Evolutionary conservation across 2,113 vertebrate species (phyloP).

Genomic region (Oncorhynchus kisutch): DNA sequence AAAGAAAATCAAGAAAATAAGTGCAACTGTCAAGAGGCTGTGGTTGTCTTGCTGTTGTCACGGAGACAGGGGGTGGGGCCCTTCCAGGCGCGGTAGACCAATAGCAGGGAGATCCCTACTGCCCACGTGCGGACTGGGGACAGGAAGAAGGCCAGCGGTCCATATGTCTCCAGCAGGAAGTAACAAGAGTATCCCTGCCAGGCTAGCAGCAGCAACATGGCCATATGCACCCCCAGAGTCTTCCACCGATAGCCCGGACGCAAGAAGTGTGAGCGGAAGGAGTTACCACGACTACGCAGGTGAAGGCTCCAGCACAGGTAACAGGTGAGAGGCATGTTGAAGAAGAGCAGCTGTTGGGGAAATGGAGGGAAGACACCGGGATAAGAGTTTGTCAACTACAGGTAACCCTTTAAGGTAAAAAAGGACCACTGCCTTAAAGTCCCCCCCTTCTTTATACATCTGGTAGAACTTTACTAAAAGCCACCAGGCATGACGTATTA

Average conservation of each 20-base stretch:
- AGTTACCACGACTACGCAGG: constrained; percentile 82
- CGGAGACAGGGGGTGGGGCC: constrained; percentile 65
- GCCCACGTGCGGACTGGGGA: constrained; percentile 91
- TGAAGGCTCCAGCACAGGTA: constrained; percentile 88
- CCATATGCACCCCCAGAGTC: constrained; percentile 72
- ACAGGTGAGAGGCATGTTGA: constrained; percentile 88
- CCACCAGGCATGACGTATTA: too few species aligned
- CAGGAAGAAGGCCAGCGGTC: constrained; percentile 82
- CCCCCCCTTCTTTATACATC: neutral
- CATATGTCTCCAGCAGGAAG: constrained; percentile 87
- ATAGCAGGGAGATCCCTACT: constrained; percentile 72
- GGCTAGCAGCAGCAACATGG: constrained; percentile 81
- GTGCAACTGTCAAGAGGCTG: constrained; percentile 72
- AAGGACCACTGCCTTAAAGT: neutral
- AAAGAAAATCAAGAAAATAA: neutral
- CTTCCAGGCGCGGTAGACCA: constrained; percentile 84
- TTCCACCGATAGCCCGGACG: constrained; percentile 55
- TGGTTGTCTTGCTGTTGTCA: constrained; percentile 75
- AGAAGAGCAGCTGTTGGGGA: constrained; percentile 82
- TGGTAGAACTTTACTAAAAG: too few species aligned
- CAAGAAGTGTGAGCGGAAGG: constrained; percentile 82
- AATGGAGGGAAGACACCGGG: neutral
- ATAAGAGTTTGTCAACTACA: neutral
- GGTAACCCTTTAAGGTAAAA: neutral
- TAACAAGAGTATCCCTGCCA: constrained; percentile 91